Conservation (phyloP, 2,113 vertebrate genomes). For the Rhodinocichla rosea region DNA sequence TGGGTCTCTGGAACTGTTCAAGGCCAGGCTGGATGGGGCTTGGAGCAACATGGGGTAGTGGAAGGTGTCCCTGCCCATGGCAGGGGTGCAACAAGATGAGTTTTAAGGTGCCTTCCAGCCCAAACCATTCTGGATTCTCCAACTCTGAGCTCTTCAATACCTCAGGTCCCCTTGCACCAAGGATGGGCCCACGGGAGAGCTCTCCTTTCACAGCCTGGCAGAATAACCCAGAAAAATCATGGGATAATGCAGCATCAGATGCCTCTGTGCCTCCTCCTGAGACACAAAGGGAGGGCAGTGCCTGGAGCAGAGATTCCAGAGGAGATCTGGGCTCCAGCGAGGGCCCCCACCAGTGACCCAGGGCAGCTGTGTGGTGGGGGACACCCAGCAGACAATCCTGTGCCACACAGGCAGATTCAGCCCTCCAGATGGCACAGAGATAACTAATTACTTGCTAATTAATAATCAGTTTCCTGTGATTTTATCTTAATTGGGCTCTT, state of each 20-base stretch:
- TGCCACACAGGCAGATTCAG: not conserved
- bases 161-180: not conserved
- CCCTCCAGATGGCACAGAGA: slow-evolving; percentile 37
- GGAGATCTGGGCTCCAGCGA: fast-evolving
- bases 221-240: not conserved
- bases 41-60: not conserved
- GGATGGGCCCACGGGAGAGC: not conserved
- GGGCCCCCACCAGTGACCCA: not conserved
- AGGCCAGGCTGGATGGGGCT: fast-evolving
- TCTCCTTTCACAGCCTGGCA: not conserved
- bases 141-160: fast-evolving
- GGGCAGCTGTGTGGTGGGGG: not conserved
- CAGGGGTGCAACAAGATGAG: not conserved
- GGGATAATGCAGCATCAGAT: not conserved
- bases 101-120: not conserved
- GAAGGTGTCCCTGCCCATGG: not conserved
- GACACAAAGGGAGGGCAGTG: not conserved
- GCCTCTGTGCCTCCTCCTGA: not conserved
- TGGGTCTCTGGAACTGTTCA: not conserved
- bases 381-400: not conserved
- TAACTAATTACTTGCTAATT: slow-evolving; percentile 48
- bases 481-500: slow-evolving; percentile 54
- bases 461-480: slow-evolving; percentile 54
- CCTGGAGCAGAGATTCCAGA: not conserved
- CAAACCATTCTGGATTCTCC: not conserved